Base-by-base conservation (phyloP, 2,797 vertebrate species). In the Rhabdomys pumilio region DNA sequence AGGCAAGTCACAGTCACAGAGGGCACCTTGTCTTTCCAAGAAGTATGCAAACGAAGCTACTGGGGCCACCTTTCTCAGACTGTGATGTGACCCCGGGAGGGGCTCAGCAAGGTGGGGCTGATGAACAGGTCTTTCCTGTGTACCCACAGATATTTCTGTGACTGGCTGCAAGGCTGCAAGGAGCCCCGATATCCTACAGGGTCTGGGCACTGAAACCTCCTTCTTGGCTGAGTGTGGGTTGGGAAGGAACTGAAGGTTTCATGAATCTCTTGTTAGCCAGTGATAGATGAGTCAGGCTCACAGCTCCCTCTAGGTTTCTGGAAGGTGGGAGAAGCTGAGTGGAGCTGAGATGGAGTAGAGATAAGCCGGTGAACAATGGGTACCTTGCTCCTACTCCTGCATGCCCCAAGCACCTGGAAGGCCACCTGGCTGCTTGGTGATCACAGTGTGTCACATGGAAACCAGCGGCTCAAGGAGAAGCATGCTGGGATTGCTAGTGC, bases 241-340 rank as follows among this genome's bases (percentile, higher is more conserved):
- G 77, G 89, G 94, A 80, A 72, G 65, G 47, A 41, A 69, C 65
- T 38, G 50, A 79, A 2, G 69, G 55, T 65, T 85, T 17, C 17
- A 55, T 0, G 3, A 53, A 38, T 50, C 73, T 93, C 73, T 47
- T 79, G 59, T 57, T 63, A n/a, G 63, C 50, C 29, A 20, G 29
- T 6, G 14, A 80, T 61, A 20, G 57, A 53, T 65, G 55, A 77
- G 47, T 87, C 93, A 82, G 85, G 26, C 29, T 1, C 1, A 44
- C 12, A 2, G 11, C 61, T 93, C 86, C 89, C 86, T 87, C 83
- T 73, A 82, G 90, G 89, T 95, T 92, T 87, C 86, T 88, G 55
- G 85, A 41, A 72, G 80, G 90, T 89, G 87, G 73, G 31, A 38
- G 75, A 19, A 55, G 89, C 91, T 22, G 41, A 59, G 31, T 1